These are phyloP conservation scores for Thereva nobilitata DNA, from an alignment of 2,888 invertebrate species.

Conservation along the genomic window DNA sequence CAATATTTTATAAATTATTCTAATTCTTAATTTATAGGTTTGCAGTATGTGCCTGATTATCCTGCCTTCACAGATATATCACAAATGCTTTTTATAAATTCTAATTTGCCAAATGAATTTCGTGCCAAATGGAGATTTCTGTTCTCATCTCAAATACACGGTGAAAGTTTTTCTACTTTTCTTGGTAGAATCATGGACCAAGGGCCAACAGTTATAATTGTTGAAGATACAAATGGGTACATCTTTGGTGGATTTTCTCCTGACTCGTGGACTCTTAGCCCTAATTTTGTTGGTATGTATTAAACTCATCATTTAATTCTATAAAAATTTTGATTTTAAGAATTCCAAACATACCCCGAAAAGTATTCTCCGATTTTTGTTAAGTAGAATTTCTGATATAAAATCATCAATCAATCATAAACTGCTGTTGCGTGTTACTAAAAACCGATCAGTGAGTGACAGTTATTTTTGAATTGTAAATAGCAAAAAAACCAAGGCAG, in stretches of 20 bases:
- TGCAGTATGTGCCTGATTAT: conserved; percentile 75
- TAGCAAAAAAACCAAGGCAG: too few relatives aligned
- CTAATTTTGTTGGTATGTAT: conserved; percentile 72
- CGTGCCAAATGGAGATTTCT: conserved; percentile 84
- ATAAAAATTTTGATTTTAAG: not conserved
- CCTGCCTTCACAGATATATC: conserved; percentile 75
- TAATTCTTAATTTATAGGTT: conserved; percentile 57
- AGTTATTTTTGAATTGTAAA: too few relatives aligned
- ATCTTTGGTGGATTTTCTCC: conserved; percentile 91
- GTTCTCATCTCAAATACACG: conserved; percentile 84
- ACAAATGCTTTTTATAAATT: conserved; percentile 80
- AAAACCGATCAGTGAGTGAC: not conserved
- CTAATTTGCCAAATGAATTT: conserved; percentile 73
- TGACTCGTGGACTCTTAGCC: conserved; percentile 72
- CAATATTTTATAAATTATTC: not conserved
- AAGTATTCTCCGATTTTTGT: not conserved
- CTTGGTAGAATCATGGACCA: conserved; percentile 74
- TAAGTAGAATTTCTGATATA: too few relatives aligned
- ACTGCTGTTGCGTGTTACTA: not conserved
- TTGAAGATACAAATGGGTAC: conserved; percentile 80
- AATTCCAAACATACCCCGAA: not conserved
- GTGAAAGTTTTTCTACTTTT: conserved; percentile 87
- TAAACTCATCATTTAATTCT: not conserved
- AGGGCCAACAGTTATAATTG: conserved; percentile 80
- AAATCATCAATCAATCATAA: not conserved